Conservation (phyloP, 2,797 vertebrate genomes). For the Ispidina picta region DNA sequence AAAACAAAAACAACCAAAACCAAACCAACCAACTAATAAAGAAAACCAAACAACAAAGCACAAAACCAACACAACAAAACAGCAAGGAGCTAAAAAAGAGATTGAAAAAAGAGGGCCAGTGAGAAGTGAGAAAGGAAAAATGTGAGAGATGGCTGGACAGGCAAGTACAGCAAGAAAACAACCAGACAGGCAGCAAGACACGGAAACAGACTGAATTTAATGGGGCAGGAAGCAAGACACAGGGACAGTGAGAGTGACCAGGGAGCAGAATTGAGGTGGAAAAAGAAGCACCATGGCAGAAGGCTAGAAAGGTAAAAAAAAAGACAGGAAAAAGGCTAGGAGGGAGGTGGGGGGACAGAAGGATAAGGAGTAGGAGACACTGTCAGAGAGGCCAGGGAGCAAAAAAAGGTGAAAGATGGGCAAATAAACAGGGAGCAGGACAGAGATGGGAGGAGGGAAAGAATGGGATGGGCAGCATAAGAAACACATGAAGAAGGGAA, state of each 20-base stretch:
- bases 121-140: background rate
- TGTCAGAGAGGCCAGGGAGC: background rate
- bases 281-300: background rate
- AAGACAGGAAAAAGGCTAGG: background rate
- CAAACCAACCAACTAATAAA: no score
- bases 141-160: background rate
- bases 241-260: background rate
- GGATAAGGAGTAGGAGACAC: background rate
- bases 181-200: background rate
- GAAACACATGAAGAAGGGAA: background rate
- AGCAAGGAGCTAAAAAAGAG: background rate
- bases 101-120: background rate
- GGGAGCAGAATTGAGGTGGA: background rate
- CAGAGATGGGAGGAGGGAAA: background rate
- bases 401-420: background rate
- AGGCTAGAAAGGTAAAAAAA: background rate
- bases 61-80: background rate
- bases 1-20: no score
- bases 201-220: background rate
- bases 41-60: no score
- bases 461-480: background rate
- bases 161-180: background rate
- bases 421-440: background rate
- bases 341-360: background rate
- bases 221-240: background rate